Evolutionary conservation across 2,797 vertebrate genomes (phyloP).

Genomic region (Parauchenoglanis ngamensis): DNA sequence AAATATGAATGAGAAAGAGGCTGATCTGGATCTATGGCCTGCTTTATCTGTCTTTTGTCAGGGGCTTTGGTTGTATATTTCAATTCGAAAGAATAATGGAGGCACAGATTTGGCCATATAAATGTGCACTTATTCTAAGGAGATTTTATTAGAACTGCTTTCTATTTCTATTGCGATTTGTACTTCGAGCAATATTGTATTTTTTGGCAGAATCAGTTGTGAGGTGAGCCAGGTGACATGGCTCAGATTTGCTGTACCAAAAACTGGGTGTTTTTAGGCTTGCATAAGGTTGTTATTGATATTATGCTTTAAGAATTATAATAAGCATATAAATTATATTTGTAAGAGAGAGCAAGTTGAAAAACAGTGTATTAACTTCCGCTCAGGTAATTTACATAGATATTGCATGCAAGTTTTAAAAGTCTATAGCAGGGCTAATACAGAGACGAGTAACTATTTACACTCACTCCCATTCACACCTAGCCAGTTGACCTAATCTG

Average conservation of each 20-base stretch:
- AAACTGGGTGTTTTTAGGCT: not conserved
- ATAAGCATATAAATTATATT: too few relatives aligned
- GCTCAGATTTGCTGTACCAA: not conserved
- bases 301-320: not conserved
- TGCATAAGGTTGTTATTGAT: not conserved
- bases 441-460: too few relatives aligned
- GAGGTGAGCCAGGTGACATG: constrained; percentile 10
- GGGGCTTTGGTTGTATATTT: constrained; percentile 14
- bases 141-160: not conserved
- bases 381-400: not conserved
- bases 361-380: not conserved
- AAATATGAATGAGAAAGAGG: constrained; percentile 38
- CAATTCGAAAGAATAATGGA: constrained; percentile 1
- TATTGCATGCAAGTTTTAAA: not conserved
- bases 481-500: too few relatives aligned
- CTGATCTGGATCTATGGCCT: constrained; percentile 19
- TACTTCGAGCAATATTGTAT: not conserved
- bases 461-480: too few relatives aligned
- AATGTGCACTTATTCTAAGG: not conserved
- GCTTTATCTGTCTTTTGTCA: constrained; percentile 31
- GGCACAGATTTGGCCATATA: constrained; percentile 7
- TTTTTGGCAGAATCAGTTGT: not conserved
- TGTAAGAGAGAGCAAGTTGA: not conserved
- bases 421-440: not conserved
- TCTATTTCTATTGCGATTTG: not conserved